Conservation (phyloP, 1,140 invertebrate genomes). For the Trichonephila clavipes region DNA sequence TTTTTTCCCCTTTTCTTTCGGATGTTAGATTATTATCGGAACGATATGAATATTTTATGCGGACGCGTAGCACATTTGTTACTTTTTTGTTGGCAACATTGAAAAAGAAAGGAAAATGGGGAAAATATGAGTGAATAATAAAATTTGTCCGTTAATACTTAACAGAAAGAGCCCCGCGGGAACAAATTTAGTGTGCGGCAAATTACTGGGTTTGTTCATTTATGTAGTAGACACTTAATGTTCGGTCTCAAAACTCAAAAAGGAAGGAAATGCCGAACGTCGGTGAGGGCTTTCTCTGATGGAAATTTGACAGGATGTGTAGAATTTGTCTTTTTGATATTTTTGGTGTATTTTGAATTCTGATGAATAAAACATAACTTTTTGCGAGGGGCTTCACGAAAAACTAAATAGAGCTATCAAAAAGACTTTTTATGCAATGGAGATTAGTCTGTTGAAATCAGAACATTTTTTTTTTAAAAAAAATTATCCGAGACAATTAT, state of each 20-base stretch:
- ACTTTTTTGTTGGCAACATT: no score
- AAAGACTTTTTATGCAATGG: neutral
- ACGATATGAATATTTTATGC: no score
- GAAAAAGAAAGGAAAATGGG: neutral
- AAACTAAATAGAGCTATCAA: conserved; percentile 9
- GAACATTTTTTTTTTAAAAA: neutral
- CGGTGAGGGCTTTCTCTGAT: neutral
- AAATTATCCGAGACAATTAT: no score
- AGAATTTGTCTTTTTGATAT: neutral
- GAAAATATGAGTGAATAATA: conserved; percentile 16
- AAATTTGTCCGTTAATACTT: conserved; percentile 29
- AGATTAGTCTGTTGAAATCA: neutral
- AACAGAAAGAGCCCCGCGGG: neutral
- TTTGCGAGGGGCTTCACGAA: neutral
- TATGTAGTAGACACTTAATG: neutral
- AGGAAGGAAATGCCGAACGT: neutral
- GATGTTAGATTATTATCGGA: no score
- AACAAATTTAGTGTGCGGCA: neutral
- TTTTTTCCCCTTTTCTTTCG: no score
- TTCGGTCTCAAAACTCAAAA: neutral
- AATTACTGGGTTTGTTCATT: conserved; percentile 15
- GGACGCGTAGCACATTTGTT: no score
- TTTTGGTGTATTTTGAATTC: neutral
- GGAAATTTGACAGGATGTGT: conserved; percentile 12
- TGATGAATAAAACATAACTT: conserved; percentile 30